phyloP scores from a whole-genome alignment of 2,888 invertebrate genomes.

The Mythimna lalbum region DNA sequence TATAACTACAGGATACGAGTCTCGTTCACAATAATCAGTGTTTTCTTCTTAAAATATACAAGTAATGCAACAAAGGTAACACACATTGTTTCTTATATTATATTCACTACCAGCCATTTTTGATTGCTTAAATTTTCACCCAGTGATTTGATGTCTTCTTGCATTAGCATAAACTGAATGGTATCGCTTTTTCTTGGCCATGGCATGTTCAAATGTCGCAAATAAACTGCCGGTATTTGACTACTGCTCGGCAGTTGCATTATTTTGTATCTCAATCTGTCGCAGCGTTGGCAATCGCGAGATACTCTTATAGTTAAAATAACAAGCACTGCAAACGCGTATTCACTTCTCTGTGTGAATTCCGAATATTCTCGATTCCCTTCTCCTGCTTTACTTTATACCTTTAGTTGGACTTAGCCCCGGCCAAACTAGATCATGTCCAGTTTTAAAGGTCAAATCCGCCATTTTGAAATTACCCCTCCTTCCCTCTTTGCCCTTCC shows the following conservation, averaged over 20 bases:
- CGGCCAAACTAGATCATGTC: conserved; percentile 24
- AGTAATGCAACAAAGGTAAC: conserved; percentile 3
- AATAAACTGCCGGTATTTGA: background rate
- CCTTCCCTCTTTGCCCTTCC: background rate
- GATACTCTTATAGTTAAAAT: background rate
- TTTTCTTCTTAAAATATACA: conserved; percentile 15
- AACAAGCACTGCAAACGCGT: background rate
- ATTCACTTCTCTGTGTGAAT: background rate
- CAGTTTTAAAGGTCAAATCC: conserved; percentile 22
- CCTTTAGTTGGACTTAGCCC: conserved; percentile 8
- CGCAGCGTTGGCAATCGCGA: background rate
- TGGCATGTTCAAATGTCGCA: background rate
- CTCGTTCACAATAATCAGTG: conserved; percentile 6
- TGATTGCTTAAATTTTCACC: background rate
- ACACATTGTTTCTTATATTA: conserved; percentile 9
- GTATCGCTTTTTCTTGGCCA: background rate
- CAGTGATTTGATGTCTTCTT: conserved; percentile 16
- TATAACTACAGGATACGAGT: conserved; percentile 1
- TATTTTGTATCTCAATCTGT: background rate
- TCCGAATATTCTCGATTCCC: background rate
- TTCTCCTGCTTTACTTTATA: background rate
- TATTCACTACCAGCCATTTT: conserved; percentile 6
- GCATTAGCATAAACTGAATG: conserved; percentile 2
- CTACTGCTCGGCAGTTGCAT: background rate
- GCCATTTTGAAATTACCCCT: conserved; percentile 25